These are phyloP conservation scores for Archilochus colubris DNA, from an alignment of 2,113 vertebrate genomes.

Conservation along the genomic window DNA sequence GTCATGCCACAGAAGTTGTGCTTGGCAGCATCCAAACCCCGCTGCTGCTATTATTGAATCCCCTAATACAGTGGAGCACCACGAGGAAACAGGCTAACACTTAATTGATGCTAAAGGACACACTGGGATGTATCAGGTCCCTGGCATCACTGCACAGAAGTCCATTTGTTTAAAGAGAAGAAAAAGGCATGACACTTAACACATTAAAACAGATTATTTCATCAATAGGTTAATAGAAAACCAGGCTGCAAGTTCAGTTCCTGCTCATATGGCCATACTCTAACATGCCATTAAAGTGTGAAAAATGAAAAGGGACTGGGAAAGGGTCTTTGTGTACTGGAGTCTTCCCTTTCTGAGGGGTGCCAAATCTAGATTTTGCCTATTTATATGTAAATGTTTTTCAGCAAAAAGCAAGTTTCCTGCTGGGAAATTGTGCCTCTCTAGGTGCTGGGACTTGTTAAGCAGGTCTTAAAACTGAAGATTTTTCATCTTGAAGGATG, in stretches of 20 bases:
- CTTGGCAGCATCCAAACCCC: background rate
- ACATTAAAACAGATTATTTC: slow-evolving; percentile 76
- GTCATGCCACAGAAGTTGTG: rapidly evolving
- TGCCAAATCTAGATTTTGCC: slow-evolving; percentile 6
- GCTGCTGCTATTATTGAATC: background rate
- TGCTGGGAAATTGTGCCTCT: background rate
- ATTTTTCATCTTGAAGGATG: background rate
- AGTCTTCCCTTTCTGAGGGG: background rate
- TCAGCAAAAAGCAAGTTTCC: slow-evolving; percentile 21
- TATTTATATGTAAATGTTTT: slow-evolving; percentile 81
- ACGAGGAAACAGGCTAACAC: background rate
- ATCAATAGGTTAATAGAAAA: slow-evolving; percentile 80
- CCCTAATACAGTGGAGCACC: background rate
- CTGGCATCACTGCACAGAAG: background rate
- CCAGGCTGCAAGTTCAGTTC: slow-evolving; percentile 54
- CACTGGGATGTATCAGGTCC: background rate
- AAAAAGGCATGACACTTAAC: slow-evolving; percentile 54
- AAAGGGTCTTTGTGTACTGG: background rate
- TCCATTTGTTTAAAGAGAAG: slow-evolving; percentile 64
- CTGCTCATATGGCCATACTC: background rate
- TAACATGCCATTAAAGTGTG: slow-evolving; percentile 41
- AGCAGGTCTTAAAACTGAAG: background rate
- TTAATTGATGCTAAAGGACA: background rate
- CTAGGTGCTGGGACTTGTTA: background rate
- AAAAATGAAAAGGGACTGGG: slow-evolving; percentile 53